Base-by-base conservation (phyloP, 2,888 invertebrate genomes). In the Volucella inanis region DNA sequence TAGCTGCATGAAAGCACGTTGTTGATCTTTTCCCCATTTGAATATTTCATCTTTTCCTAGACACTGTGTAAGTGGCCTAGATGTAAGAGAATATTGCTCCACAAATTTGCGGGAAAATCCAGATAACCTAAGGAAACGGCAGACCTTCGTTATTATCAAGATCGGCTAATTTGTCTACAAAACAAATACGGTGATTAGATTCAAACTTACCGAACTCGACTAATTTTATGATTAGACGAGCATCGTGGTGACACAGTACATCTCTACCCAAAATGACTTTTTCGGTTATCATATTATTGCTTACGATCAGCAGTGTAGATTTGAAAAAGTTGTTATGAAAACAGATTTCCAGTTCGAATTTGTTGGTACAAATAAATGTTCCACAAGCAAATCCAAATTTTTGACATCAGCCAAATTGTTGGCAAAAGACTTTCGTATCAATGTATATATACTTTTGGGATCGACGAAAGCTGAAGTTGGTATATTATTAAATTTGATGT, bases 381-480 rank as follows among this genome's bases (percentile, higher is more conserved):
- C 87, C 83, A n/a, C 87, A 81, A 12, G 76, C 71, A 15, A 87
- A 78, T 11, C 83, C 83, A 11, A 80, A 15, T 14, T 10, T n/a
- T 31, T 43, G 38, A 22, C 1, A 62, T 39, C 22, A 0, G 41
- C 50, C 38, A 76, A 43, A 45, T 47, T 43, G 1, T 76, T 43
- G 4, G 81, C 64, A 11, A 50, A 47, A 11, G 78, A 22, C 22
- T 22, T 22, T 3, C 22, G 22, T 4, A 22, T 4, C 22, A 22
- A 22, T 22, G 22, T 22, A 22, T 22, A 2, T 1, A 1, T 18
- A 18, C 18, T 18, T 18, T 2, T 2, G 3, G 22, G 22, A 22
- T 22, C 22, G 22, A 22, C 22, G 22, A 22, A 22, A 22, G 22
- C 22, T 22, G 22, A 22, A 22, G 3, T 22, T 22, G 22, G 18